Percentiles rank a stretch among this genome's conserved stretches.
These are phyloP conservation scores for Eulemur macaco DNA, from an alignment of 2,113 vertebrate genomes.

Conservation along the genomic window DNA sequence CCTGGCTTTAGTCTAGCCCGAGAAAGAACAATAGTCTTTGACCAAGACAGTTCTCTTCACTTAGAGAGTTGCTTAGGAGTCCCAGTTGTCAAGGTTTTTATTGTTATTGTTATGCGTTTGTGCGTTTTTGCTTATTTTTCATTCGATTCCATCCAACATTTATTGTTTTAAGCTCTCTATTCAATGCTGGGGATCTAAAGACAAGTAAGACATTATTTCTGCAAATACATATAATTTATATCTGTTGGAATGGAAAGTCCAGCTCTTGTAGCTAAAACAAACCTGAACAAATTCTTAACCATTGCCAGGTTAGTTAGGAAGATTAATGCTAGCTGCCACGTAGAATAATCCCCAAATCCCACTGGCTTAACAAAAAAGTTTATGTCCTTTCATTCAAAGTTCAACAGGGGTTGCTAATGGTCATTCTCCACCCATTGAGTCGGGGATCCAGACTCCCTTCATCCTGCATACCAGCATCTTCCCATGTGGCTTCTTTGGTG, in stretches of 20 bases:
- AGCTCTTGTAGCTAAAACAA: neutral
- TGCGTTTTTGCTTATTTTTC: neutral
- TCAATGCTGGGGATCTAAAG: neutral
- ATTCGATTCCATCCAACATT: neutral
- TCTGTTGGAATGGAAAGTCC: neutral
- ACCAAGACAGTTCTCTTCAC: neutral
- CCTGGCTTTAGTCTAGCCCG: neutral
- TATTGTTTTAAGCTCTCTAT: neutral
- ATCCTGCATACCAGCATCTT: accelerated
- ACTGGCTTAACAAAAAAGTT: neutral
- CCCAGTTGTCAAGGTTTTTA: neutral
- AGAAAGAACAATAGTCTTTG: neutral
- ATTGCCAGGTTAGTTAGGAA: neutral
- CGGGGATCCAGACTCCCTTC: neutral
- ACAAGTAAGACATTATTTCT: neutral
- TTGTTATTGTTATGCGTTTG: neutral
- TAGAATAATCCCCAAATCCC: no score
- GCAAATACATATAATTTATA: neutral
- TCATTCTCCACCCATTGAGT: neutral
- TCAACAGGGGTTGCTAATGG: neutral
- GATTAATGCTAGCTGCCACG: neutral
- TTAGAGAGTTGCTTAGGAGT: neutral
- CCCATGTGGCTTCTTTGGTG: neutral
- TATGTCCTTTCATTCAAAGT: neutral
- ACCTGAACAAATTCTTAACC: neutral